A percentile compares a stretch with the other conserved stretches of the same genome.
Conservation (phyloP, 2,113 vertebrate species). For the Leptobrachium ailaonicum region DNA sequence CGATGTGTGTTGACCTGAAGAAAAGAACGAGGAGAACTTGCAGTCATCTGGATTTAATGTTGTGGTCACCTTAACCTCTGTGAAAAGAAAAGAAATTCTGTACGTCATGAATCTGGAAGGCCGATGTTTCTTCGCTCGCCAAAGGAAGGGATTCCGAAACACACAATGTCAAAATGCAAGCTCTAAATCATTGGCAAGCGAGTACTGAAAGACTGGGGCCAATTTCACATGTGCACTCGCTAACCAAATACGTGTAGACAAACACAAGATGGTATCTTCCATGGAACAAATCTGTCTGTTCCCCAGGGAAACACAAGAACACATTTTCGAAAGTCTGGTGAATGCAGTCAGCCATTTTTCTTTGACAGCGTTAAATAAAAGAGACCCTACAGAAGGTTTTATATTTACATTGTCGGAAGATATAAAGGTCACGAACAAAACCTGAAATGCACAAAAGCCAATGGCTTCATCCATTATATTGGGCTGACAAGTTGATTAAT, state of each 20-base stretch:
- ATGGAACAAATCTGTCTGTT: neutral
- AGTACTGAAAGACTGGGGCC: slow-evolving; percentile 13
- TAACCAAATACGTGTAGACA: slow-evolving; percentile 13
- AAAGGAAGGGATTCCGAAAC: neutral
- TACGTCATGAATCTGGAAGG: neutral
- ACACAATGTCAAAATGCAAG: neutral
- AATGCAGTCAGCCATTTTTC: neutral
- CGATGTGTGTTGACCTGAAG: neutral
- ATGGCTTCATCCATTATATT: neutral
- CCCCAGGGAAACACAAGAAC: neutral
- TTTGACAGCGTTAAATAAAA: neutral
- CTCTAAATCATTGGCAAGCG: neutral
- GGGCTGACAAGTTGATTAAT: too few relatives aligned
- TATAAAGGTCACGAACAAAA: neutral
- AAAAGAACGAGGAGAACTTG: neutral
- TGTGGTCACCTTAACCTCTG: neutral
- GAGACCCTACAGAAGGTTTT: neutral
- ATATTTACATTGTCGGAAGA: neutral
- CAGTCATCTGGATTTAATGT: too few relatives aligned
- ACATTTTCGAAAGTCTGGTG: neutral
- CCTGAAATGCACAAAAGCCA: neutral
- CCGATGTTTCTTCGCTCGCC: neutral
- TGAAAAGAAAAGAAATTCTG: neutral
- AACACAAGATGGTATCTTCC: neutral
- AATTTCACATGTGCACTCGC: slow-evolving; percentile 22